Percentiles rank a stretch among this genome's conserved stretches.
These are phyloP conservation scores for Megaceryle alcyon DNA, from an alignment of 2,797 vertebrate species.

Conservation along the genomic window DNA sequence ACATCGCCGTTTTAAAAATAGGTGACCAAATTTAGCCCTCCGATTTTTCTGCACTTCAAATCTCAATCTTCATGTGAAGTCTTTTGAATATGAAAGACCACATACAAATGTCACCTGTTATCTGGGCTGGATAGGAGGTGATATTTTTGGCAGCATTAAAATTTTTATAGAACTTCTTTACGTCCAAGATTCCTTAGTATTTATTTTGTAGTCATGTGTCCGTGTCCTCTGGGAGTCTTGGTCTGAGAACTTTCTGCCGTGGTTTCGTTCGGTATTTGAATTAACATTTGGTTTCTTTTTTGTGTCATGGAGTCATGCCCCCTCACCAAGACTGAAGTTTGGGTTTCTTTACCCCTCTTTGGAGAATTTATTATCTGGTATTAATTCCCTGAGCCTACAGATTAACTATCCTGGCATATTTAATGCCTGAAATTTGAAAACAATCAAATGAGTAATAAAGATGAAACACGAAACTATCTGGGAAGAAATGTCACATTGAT, in stretches of 20 bases:
- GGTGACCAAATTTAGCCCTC: neutral
- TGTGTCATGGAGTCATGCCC: neutral
- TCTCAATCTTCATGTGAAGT: neutral
- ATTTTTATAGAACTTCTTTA: neutral
- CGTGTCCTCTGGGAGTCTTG: neutral
- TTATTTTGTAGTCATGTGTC: slow-evolving; percentile 3
- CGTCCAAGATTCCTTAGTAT: neutral
- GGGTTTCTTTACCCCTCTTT: neutral
- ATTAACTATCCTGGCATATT: neutral
- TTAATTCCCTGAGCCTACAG: neutral
- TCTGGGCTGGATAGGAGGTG: neutral
- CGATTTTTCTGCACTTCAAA: neutral
- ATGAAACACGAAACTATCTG: neutral
- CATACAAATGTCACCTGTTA: neutral
- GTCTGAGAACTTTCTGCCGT: slow-evolving; percentile 60
- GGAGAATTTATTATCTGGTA: neutral
- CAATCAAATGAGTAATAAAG: neutral
- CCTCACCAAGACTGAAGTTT: neutral
- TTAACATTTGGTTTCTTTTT: slow-evolving; percentile 42
- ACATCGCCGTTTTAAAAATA: neutral
- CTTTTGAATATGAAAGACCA: neutral
- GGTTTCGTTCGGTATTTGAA: slow-evolving; percentile 71
- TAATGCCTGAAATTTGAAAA: neutral
- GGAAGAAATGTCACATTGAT: neutral
- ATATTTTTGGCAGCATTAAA: neutral